These are phyloP conservation scores for Neuroterus valhalla DNA, from an alignment of 1,140 invertebrate genomes.

Conservation along the genomic window DNA sequence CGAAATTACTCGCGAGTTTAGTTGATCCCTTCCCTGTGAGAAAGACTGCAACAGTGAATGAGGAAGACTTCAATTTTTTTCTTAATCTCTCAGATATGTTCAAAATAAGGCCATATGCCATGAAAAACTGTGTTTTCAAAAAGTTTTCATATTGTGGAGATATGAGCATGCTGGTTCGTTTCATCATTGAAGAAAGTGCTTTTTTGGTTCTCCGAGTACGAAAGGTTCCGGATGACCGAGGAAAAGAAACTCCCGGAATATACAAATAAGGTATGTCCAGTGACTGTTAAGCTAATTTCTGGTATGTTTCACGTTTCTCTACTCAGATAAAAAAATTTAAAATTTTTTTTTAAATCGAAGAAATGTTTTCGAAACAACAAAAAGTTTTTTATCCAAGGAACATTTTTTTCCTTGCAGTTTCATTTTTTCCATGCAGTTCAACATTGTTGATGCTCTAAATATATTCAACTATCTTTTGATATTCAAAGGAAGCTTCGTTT, in stretches of 20 bases:
- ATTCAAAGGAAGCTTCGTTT: too few relatives aligned
- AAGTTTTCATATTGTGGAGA: not conserved
- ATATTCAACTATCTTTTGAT: too few relatives aligned
- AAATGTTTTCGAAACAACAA: too few relatives aligned
- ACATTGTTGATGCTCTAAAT: too few relatives aligned
- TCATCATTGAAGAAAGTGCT: slow-evolving; percentile 10
- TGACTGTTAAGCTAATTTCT: not conserved
- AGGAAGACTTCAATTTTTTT: not conserved
- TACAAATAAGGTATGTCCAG: slow-evolving; percentile 10
- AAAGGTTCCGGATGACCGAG: slow-evolving; percentile 16
- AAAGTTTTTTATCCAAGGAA: too few relatives aligned
- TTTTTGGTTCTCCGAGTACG: slow-evolving; percentile 5
- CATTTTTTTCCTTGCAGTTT: too few relatives aligned
- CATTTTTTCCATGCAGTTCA: too few relatives aligned
- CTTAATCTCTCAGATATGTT: not conserved
- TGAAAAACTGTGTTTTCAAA: too few relatives aligned
- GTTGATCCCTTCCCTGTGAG: slow-evolving; percentile 6
- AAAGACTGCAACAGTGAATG: not conserved
- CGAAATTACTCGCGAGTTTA: slow-evolving; percentile 16
- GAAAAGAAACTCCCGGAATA: slow-evolving; percentile 1
- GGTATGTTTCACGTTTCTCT: not conserved
- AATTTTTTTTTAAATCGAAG: too few relatives aligned
- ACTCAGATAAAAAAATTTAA: not conserved
- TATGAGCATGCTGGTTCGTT: not conserved
- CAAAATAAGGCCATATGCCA: not conserved